Base-by-base conservation (phyloP, 1,140 invertebrate species). In the Sarcophaga peregrina region DNA sequence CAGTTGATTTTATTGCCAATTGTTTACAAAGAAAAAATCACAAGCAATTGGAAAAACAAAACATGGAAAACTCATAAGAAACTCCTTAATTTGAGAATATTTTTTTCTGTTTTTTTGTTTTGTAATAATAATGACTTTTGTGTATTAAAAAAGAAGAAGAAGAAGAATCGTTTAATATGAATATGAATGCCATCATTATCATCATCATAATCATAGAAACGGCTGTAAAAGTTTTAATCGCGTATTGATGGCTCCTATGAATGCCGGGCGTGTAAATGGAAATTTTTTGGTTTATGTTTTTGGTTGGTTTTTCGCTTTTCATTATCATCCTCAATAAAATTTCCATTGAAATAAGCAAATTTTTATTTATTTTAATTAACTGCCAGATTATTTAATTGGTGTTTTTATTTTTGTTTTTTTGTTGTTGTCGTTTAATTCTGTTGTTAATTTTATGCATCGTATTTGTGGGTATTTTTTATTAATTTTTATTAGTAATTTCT, bases 21-120 rank as follows among this genome's bases (percentile, higher is more conserved):
- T 78, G 75, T 78, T 45, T 50, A 78, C 17, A 68, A 20, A 68
- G 15, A 20, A 68, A 68, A 68, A 58, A 9, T 20, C 25, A 78
- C 47, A 78, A 78, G 20, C 48, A 78, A 50, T 78, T 78, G 75
- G n/a, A 78, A 78, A 78, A 78, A 50, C 6, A 72, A 75, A n/a
- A 46, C 73, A 75, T 47, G 3, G 10, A 75, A 11, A 11, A 78
- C 50, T 13, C 45, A 75, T 76, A 47, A 46, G 75, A n/a, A n/a
- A 78, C 17, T 47, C 75, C 75, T 20, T 20, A 68, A n/a, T 20
- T 68, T 68, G 62, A n/a, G 10, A 52, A 52, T 78, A 25, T 78
- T 46, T 78, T 50, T 52, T 20, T 68, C 2, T 20, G 20, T 68
- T 68, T 68, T 68, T 68, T 25, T 50, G n/a, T 78, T 78, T 78